Conservation (phyloP, 2,797 vertebrate species). For the Hafferia zeledoni region DNA sequence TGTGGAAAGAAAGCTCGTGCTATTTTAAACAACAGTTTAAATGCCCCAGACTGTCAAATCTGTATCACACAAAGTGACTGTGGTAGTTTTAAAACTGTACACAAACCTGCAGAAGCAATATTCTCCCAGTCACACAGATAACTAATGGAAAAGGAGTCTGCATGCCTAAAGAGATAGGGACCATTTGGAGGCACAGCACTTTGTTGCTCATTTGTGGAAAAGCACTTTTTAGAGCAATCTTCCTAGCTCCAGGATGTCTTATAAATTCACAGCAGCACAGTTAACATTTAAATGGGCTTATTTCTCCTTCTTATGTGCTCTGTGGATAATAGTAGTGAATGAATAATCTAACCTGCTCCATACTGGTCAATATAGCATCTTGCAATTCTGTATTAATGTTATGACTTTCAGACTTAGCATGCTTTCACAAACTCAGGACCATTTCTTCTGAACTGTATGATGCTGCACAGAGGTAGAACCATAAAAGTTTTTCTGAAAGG, state of each 20-base stretch:
- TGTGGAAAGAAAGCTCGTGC: constrained; percentile 11
- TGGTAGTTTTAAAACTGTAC: not conserved
- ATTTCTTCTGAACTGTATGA: not conserved
- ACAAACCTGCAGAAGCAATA: not conserved
- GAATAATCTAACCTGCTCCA: not conserved
- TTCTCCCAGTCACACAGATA: not conserved
- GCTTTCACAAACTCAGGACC: not conserved
- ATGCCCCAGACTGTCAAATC: not conserved
- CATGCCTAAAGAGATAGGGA: not conserved
- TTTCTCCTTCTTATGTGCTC: not conserved
- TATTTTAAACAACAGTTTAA: constrained; percentile 5
- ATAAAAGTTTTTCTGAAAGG: not conserved
- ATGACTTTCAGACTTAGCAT: not conserved
- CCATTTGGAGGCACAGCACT: not conserved
- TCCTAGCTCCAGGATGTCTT: not conserved
- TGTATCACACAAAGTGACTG: not conserved
- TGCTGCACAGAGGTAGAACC: not conserved
- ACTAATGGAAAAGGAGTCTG: not conserved
- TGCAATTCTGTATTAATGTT: not conserved
- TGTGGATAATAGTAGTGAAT: not conserved
- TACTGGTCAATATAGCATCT: not conserved
- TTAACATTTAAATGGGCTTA: not conserved
- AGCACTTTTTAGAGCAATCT: not conserved
- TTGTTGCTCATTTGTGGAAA: not conserved
- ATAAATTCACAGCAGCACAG: not conserved